phyloP scores from a whole-genome alignment of 1,140 invertebrate genomes.

The Drosophila insularis region DNA sequence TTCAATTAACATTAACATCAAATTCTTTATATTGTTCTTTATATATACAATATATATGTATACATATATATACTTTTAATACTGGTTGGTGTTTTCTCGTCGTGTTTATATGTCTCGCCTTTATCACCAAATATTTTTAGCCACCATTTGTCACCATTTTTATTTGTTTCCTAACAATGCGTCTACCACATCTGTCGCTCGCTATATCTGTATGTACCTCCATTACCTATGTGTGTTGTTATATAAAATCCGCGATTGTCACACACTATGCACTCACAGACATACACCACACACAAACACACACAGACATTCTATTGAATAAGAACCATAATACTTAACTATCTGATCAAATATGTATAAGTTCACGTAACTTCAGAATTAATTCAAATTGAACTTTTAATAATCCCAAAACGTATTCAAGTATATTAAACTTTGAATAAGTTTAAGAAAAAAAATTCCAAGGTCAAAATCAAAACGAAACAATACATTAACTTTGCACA shows the following conservation, averaged over 20 bases:
- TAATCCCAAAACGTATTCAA: too few relatives aligned
- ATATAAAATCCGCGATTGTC: neutral
- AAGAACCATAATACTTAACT: neutral
- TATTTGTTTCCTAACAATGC: slow-evolving; percentile 2
- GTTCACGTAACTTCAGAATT: too few relatives aligned
- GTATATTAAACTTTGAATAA: too few relatives aligned
- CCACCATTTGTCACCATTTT: slow-evolving; percentile 1
- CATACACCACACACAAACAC: neutral
- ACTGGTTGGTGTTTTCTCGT: slow-evolving; percentile 10
- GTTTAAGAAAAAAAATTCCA: too few relatives aligned
- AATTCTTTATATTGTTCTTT: neutral
- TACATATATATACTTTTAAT: slow-evolving; percentile 7
- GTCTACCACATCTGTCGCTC: neutral
- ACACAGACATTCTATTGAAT: neutral
- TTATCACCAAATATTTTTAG: neutral
- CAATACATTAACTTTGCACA: too few relatives aligned
- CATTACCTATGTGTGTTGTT: slow-evolving; percentile 4
- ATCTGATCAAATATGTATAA: neutral
- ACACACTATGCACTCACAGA: neutral
- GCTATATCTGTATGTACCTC: neutral
- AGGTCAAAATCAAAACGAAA: too few relatives aligned
- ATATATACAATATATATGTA: neutral
- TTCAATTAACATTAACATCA: neutral
- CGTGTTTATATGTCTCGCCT: slow-evolving; percentile 22
- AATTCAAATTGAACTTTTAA: too few relatives aligned